Evolutionary conservation across 2,113 vertebrate species (phyloP).

Genomic region (Phycodurus eques): DNA sequence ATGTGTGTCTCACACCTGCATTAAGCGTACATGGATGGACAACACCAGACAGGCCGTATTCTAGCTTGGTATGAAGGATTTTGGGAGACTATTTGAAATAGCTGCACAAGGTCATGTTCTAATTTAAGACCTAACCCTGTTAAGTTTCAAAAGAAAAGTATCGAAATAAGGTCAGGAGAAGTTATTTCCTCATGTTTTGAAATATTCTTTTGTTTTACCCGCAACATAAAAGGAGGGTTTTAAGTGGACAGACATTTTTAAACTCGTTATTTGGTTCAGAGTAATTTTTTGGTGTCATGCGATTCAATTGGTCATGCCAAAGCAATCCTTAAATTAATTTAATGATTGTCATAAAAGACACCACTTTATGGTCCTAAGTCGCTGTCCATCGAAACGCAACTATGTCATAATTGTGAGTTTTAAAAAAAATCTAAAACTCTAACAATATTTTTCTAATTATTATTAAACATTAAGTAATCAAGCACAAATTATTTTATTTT

Average conservation of each 20-base stretch:
- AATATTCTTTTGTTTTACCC: background rate
- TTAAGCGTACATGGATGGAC: slow-evolving; percentile 32
- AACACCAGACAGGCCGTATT: slow-evolving; percentile 17
- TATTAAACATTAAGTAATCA: too few species aligned
- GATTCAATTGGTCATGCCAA: background rate
- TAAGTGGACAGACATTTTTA: background rate
- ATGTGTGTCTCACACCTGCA: slow-evolving; percentile 43
- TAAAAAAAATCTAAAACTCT: too few species aligned
- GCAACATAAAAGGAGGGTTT: background rate
- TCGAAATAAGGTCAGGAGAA: too few species aligned
- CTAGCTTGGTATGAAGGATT: slow-evolving; percentile 6
- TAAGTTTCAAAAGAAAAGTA: too few species aligned
- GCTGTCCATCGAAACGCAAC: background rate
- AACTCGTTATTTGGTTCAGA: background rate
- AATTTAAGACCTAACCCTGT: slow-evolving; percentile 28
- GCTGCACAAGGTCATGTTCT: slow-evolving; percentile 10
- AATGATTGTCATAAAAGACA: background rate
- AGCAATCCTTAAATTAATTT: background rate
- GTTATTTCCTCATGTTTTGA: background rate
- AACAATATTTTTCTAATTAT: too few species aligned
- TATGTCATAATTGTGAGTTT: background rate
- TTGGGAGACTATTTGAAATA: slow-evolving; percentile 30
- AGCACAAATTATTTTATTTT: too few species aligned
- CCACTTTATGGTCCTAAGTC: background rate
- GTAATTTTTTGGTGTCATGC: background rate